Base-by-base conservation (phyloP, 2,113 vertebrate species). In the Telmatochromis sp. region DNA sequence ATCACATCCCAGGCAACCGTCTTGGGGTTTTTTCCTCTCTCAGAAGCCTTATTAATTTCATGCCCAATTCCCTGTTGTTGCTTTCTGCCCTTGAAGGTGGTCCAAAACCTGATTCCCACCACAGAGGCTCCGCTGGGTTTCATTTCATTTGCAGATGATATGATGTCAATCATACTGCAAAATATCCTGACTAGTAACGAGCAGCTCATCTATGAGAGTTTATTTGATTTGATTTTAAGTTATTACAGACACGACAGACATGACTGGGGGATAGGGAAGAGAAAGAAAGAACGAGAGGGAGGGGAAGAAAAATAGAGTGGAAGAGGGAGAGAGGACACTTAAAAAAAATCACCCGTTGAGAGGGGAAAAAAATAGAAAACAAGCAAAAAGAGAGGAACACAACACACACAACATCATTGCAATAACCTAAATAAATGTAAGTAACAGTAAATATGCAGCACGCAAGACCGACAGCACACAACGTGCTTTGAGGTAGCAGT, bases 111-210 rank as follows among this genome's bases (percentile, higher is more conserved):
- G 71, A 85, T 35, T 45, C 40, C 47, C 4, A 54, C 90, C 35
- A 3, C 35, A 40, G 73, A 86, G 19, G 57, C 80, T 85, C 65
- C 9, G 5, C 68, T 31, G 78, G 71, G 85, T 81, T 89, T 86
- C 60, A 80, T 91, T 91, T 89, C 51, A 90, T 84, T 89, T 89
- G 85, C 82, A 73, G 81, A 83, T 83, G 85, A 89, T 93, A 89
- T 90, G 9, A 50, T 89, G 90, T 89, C 92, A 93, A 81, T 94
- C 92, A 90, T 6, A 14, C 10, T 4, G 60, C 63, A 33, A 28
- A 85, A 28, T 79, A 90, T 89, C 50, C 21, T 31, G 54, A 37
- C 14, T 54, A 28, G 60, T 28, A 58, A 78, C 37, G 57, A 86
- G 81, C 51, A 14, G 19, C n/a, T 17, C 31, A 47, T 78, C 79